Evolutionary conservation across 1,140 invertebrate species (phyloP).

Genomic region (Eciton burchellii): DNA sequence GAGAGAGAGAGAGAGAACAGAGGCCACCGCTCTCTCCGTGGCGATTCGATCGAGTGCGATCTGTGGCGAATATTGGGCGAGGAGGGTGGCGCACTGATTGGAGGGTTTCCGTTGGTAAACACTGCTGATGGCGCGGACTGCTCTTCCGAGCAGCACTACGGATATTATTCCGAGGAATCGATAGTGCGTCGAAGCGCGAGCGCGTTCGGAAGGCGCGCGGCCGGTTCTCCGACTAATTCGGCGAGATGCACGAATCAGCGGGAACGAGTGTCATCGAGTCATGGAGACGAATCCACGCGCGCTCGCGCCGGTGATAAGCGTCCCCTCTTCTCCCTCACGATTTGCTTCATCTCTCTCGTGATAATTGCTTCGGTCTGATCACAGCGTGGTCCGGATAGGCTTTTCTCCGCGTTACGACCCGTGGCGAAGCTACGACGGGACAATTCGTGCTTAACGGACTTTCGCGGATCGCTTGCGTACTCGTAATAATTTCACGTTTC

Average conservation of each 20-base stretch:
- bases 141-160: slow-evolving; percentile 42
- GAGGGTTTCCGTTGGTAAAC: slow-evolving; percentile 64
- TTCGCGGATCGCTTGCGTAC: too few species aligned
- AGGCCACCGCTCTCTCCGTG: too few species aligned
- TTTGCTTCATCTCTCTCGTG: too few species aligned
- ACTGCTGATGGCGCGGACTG: slow-evolving; percentile 45
- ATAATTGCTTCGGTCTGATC: too few species aligned
- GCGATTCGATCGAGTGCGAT: slow-evolving; percentile 55
- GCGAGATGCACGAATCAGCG: not conserved
- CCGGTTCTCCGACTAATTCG: not conserved
- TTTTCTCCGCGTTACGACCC: too few species aligned
- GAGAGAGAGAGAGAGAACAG: too few species aligned
- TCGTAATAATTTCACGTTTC: too few species aligned
- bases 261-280: not conserved
- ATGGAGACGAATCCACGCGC: not conserved
- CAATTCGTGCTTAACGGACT: too few species aligned
- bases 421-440: too few species aligned
- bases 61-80: slow-evolving; percentile 34
- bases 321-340: too few species aligned
- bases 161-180: slow-evolving; percentile 47
- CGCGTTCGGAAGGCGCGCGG: slow-evolving; percentile 8
- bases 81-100: slow-evolving; percentile 56
- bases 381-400: too few species aligned
- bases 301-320: too few species aligned
- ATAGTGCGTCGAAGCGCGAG: slow-evolving; percentile 21